Base-by-base conservation (phyloP, 2,888 invertebrate species). In the Philereme transversata region DNA sequence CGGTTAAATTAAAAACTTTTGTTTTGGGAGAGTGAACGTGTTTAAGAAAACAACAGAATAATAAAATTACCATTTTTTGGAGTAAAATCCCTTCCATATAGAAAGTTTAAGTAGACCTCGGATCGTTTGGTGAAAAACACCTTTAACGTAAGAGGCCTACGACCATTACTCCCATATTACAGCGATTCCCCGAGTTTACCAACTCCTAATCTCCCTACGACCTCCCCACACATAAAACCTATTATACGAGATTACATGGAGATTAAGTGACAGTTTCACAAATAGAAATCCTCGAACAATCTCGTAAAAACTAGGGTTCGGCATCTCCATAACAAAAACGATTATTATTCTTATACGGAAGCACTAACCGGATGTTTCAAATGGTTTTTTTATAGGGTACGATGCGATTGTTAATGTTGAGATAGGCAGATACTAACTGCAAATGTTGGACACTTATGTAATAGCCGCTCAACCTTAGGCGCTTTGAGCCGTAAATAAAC, bases 161-260 rank as follows among this genome's bases (percentile, higher is more conserved):
- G 0, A 1, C 36, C 7, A 7, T 40, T 40, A 40, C 5, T 40
- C 35, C 47, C 33, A 36, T 43, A 48, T 5, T 5, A 43, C 10
- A 36, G 10, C 36, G 38, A 36, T 45, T 45, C n/a, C 5, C 56
- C 38, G 41, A 51, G 22, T 49, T 36, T 40, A 34, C 11, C 11
- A 40, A 46, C 35, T 9, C 22, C 33, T 51, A 47, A 51, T 51
- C 51, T 47, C n/a, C 36, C 11, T 35, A 51, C 47, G 51, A 58
- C 47, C 34, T 46, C 6, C 5, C 45, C 40, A 5, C 51, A 41
- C 52, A 59, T 59, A 59, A 59, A 59, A 53, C 38, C 58, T 48
- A 58, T 59, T 59, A 49, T 38, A 38, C 6, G 40, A 48, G 43
- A 53, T 52, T 58, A 58, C 58, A 58, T 11, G 34, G 41, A 52